Percentiles rank a stretch among this genome's conserved stretches.
Conservation (phyloP, 2,113 vertebrate species). For the Lampris megalopsis region DNA sequence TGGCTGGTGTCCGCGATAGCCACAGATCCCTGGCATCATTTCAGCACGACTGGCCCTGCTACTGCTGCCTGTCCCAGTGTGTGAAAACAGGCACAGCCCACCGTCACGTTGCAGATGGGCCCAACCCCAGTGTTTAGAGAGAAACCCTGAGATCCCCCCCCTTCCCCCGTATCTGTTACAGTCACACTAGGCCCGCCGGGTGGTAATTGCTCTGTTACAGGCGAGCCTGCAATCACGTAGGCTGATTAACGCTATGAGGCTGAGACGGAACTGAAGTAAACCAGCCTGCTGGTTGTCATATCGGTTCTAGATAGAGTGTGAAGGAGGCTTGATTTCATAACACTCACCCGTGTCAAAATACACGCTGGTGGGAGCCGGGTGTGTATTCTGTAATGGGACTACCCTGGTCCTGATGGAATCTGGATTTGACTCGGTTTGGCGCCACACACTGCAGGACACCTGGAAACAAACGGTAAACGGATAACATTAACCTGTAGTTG, state of each 20-base stretch:
- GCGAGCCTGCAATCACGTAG: constrained; percentile 8
- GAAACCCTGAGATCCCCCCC: constrained; percentile 24
- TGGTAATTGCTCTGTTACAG: constrained; percentile 4
- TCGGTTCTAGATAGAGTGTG: constrained; percentile 3
- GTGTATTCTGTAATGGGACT: constrained; percentile 36
- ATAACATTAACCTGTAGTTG: constrained; percentile 84
- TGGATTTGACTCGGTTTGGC: constrained; percentile 86
- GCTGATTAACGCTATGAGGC: constrained; percentile 8
- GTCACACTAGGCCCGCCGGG: neutral
- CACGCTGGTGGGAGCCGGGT: neutral
- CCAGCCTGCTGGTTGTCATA: constrained; percentile 18
- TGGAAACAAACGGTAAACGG: constrained; percentile 83
- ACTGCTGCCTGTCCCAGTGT: constrained; percentile 32
- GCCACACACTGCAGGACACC: constrained; percentile 84
- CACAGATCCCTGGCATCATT: constrained; percentile 46
- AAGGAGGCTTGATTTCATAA: constrained; percentile 38
- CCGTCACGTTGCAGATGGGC: constrained; percentile 23
- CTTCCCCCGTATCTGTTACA: constrained; percentile 32
- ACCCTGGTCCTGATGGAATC: constrained; percentile 87
- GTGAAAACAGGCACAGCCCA: constrained; percentile 43
- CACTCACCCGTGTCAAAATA: constrained; percentile 10
- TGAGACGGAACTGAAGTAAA: constrained; percentile 16
- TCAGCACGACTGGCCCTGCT: constrained; percentile 37
- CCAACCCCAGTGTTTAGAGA: constrained; percentile 47
- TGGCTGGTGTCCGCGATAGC: constrained; percentile 33